Conservation (phyloP, 2,888 invertebrate species). For the Eupithecia subumbrata region DNA sequence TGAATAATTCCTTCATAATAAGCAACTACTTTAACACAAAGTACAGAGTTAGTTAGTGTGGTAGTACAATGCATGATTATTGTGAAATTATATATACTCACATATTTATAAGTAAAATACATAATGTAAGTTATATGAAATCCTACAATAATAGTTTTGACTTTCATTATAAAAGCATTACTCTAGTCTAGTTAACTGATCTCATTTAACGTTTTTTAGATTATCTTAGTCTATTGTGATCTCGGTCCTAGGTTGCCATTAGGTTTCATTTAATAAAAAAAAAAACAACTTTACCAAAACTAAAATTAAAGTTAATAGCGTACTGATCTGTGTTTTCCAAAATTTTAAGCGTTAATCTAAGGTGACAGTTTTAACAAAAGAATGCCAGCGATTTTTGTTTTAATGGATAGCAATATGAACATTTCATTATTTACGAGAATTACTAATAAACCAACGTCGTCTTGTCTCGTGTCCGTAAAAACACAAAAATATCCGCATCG, state of each 20-base stretch:
- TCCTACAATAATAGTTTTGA: conserved; percentile 23
- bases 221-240: neutral
- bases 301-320: neutral
- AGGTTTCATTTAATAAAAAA: neutral
- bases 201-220: neutral
- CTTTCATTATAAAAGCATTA: neutral
- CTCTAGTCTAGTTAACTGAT: conserved; percentile 1
- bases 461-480: neutral
- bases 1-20: conserved; percentile 79
- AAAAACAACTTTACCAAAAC: neutral
- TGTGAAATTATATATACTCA: conserved; percentile 47
- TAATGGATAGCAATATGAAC: neutral
- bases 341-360: neutral
- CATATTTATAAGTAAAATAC: conserved; percentile 39
- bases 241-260: neutral
- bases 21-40: conserved; percentile 72
- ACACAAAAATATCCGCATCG: neutral
- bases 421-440: neutral
- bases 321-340: neutral
- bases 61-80: conserved; percentile 65
- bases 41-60: conserved; percentile 61
- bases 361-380: neutral
- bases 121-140: conserved; percentile 23
- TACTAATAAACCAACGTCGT: neutral
- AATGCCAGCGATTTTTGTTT: neutral